These are phyloP conservation scores for Ophion obscuratus DNA, from an alignment of 2,888 invertebrate genomes.

Conservation along the genomic window DNA sequence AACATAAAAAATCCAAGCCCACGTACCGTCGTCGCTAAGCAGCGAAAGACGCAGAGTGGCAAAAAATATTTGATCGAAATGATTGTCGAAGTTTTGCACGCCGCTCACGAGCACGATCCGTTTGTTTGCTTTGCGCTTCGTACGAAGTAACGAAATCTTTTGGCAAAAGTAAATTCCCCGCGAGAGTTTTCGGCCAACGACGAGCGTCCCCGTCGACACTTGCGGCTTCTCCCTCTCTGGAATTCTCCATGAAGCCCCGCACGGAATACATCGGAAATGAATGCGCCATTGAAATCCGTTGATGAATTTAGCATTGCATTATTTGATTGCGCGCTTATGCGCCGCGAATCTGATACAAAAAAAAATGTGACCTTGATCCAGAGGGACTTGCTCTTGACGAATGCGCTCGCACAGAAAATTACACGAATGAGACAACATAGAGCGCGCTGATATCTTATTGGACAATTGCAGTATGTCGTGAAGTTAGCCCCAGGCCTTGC, in stretches of 20 bases:
- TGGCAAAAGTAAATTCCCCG: background rate
- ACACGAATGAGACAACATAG: background rate
- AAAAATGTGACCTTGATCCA: background rate
- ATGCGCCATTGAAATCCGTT: background rate
- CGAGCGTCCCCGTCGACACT: background rate
- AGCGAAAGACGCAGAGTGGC: constrained; percentile 59
- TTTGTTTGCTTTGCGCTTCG: background rate
- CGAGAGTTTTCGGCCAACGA: background rate
- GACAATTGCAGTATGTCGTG: background rate
- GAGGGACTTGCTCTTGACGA: background rate
- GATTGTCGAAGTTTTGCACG: constrained; percentile 22
- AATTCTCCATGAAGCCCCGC: background rate
- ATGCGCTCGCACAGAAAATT: background rate
- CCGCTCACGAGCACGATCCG: background rate
- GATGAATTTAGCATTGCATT: background rate
- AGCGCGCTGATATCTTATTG: background rate
- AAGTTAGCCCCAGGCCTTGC: background rate
- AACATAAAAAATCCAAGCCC: too few species aligned
- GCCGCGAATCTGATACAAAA: background rate
- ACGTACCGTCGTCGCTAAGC: constrained; percentile 61
- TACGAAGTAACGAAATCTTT: background rate
- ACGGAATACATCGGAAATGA: background rate
- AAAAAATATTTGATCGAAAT: constrained; percentile 48
- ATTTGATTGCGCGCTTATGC: background rate
- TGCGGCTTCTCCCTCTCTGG: background rate